Conservation (phyloP, 2,113 vertebrate genomes). For the Campylomormyrus tamandua region DNA sequence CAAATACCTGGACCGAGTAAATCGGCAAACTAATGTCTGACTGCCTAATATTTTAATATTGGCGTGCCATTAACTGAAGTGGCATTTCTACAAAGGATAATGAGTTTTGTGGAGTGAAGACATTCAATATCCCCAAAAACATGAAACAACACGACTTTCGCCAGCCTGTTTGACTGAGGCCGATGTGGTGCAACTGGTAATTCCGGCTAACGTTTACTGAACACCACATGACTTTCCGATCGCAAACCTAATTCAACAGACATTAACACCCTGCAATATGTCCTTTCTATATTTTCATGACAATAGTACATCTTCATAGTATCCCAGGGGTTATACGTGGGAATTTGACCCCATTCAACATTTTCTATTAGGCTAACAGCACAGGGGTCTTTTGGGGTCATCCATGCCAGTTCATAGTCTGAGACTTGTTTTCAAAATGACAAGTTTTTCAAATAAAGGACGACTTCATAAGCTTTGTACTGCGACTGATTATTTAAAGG, state of each 20-base stretch:
- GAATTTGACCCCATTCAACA: not conserved
- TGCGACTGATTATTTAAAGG: not conserved
- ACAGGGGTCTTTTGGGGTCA: not conserved
- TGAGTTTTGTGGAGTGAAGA: not conserved
- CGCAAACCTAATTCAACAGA: not conserved
- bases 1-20: not conserved
- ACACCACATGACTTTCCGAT: not conserved
- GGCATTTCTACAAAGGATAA: not conserved
- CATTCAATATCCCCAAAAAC: conserved; percentile 1
- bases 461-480: not conserved
- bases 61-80: not conserved
- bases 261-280: not conserved
- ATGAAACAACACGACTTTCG: not conserved
- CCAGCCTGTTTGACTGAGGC: not conserved
- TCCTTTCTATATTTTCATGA: not conserved
- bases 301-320: not conserved
- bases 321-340: not conserved
- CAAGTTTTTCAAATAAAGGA: not conserved
- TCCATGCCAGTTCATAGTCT: not conserved
- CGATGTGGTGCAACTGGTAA: not conserved
- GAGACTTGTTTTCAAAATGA: not conserved
- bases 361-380: not conserved
- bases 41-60: not conserved
- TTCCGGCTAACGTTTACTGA: conserved; percentile 3
- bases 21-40: not conserved